Percentiles rank a stretch among this genome's conserved stretches.
Conservation (phyloP, 2,888 invertebrate species). For the Ennomos erosarius region DNA sequence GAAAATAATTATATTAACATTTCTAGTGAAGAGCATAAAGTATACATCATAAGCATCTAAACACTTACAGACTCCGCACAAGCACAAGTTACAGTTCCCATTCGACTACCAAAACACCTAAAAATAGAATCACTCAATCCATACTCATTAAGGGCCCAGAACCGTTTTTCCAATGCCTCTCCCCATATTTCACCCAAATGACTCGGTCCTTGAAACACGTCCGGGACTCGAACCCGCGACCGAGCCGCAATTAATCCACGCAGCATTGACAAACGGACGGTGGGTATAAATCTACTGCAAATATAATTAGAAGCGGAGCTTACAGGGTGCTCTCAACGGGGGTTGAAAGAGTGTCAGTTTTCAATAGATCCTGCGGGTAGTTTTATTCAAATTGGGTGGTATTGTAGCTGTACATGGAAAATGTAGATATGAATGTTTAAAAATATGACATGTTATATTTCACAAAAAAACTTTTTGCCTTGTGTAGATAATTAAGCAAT, state of each 20-base stretch:
- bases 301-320: conserved; percentile 64
- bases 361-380: conserved; percentile 2
- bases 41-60: too few species aligned
- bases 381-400: neutral
- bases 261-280: conserved; percentile 74
- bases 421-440: too few species aligned
- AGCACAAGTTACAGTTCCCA: neutral
- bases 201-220: conserved; percentile 35
- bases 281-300: conserved; percentile 72
- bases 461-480: too few species aligned
- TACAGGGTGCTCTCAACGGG: conserved; percentile 30
- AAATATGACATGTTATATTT: too few species aligned
- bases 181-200: conserved; percentile 34
- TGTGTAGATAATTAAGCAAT: too few species aligned
- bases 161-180: conserved; percentile 12
- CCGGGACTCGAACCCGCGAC: conserved; percentile 58
- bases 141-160: conserved; percentile 5
- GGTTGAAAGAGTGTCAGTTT: conserved; percentile 1
- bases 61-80: neutral
- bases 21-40: too few species aligned
- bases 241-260: conserved; percentile 73
- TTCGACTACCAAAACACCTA: neutral
- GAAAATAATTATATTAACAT: too few species aligned
- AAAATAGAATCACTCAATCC: conserved; percentile 15
- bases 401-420: too few species aligned